phyloP scores from a whole-genome alignment of 2,113 vertebrate genomes.

The Prietella phreatophila region DNA sequence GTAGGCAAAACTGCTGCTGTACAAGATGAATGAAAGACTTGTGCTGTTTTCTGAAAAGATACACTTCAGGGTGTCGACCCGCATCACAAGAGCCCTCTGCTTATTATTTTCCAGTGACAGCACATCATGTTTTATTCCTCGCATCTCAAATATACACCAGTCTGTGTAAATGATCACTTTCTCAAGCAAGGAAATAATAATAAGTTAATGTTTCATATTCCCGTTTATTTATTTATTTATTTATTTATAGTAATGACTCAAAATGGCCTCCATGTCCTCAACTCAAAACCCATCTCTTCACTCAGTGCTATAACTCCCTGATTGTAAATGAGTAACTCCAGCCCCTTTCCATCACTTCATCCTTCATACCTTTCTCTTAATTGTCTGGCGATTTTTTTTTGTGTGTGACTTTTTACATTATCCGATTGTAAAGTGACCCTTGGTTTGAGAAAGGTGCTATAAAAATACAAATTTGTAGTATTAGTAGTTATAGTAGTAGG shows the following conservation, averaged over 20 bases:
- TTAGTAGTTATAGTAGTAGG: background rate
- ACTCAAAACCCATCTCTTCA: background rate
- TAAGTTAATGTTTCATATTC: too few relatives aligned
- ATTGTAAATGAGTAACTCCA: background rate
- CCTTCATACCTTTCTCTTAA: background rate
- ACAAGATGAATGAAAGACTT: background rate
- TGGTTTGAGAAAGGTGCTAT: background rate
- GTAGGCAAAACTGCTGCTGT: background rate
- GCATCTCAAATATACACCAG: background rate
- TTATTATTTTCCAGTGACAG: background rate
- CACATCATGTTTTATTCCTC: background rate
- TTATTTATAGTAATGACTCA: background rate
- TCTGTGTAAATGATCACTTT: background rate
- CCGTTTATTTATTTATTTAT: background rate
- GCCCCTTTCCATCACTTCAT: background rate
- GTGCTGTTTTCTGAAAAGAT: background rate
- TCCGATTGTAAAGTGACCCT: background rate
- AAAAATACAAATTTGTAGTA: background rate
- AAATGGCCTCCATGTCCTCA: background rate
- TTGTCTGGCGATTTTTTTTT: background rate
- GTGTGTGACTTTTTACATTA: background rate
- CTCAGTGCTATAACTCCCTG: background rate
- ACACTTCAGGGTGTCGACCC: background rate
- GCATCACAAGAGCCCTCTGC: background rate
- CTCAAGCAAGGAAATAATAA: background rate